Base-by-base conservation (phyloP, 2,113 vertebrate genomes). In the Galbula dea region DNA sequence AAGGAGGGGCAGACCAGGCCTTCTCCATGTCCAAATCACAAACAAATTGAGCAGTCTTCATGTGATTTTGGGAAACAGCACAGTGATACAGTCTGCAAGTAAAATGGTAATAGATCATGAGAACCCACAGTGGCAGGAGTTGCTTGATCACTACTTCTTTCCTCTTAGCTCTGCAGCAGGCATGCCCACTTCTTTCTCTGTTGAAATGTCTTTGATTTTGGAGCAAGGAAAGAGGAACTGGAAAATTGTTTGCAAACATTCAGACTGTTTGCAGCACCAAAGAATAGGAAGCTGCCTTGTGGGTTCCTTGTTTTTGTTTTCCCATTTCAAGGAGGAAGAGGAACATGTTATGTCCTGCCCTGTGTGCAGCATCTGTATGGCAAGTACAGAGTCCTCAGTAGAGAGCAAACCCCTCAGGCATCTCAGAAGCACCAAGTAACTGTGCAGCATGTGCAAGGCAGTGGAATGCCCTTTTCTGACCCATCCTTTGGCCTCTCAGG, bases 381-480 rank as follows among this genome's bases (percentile, higher is more conserved):
- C 1, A 2, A 9, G 10, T 46, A 11, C 18, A 10, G 54, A 52
- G 49, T 17, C 32, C 14, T 59, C 45, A 26, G 62, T 4, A 46
- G 46, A 79, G 49, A 12, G 52, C 9, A 45, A 36, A n/a, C 11
- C 23, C 10, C 10, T 39, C 12, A 29, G 9, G 20, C 32, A 65
- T 29, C n/a, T 71, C 21, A 12, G 36, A 45, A 36, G 29, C n/a
- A 18, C 32, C 14, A 5, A 39, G 36, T 24, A 57, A 49, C 11
- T 15, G 43, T 2, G 1, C 21, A 11, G 12, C 24, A 15, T 0
- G 0, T 11, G 17, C 54, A 45, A 16, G 48, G 19, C 72, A 14
- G 30, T 6, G 45, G 29, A 51, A 23, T 22, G 41, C 13, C 8
- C 48, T 71, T 85, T 55, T 19, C 13, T 51, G 32, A 18, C 11